Percentiles rank a stretch among this genome's conserved stretches.
phyloP scores from a whole-genome alignment of 2,113 vertebrate genomes.

The Dicrurus megarhynchus region DNA sequence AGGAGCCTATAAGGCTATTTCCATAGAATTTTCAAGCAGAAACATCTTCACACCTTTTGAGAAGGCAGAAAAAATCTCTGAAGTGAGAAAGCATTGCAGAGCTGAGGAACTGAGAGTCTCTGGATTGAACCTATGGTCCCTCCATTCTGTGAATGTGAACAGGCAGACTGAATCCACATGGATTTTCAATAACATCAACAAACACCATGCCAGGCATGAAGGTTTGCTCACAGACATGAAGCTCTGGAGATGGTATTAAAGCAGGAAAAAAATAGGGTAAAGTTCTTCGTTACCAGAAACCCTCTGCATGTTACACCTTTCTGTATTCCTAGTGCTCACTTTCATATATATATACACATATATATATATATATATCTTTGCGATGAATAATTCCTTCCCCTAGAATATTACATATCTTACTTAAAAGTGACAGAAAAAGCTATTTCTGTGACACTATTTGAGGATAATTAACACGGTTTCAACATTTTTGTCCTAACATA shows the following conservation, averaged over 20 bases:
- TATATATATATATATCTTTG: not conserved
- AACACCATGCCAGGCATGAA: not conserved
- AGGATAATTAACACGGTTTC: not conserved
- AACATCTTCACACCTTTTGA: conserved; percentile 22
- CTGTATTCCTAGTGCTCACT: not conserved
- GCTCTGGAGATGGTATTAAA: not conserved
- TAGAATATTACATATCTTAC: not conserved
- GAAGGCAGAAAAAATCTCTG: not conserved
- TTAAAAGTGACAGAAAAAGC: not conserved
- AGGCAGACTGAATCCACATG: not conserved
- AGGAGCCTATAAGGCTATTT: not conserved
- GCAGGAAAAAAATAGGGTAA: not conserved
- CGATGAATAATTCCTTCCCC: not conserved
- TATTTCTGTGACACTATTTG: not conserved
- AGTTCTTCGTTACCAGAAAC: not conserved
- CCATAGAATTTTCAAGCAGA: conserved; percentile 3
- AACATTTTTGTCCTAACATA: not conserved
- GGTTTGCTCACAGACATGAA: not conserved
- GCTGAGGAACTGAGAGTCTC: not conserved
- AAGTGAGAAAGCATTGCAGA: conserved; percentile 24
- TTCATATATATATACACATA: not conserved
- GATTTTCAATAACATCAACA: conserved; percentile 3
- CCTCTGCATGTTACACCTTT: not conserved
- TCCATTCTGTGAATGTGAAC: not conserved
- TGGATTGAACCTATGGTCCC: not conserved